These are phyloP conservation scores for Squalus acanthias DNA, from an alignment of 2,797 vertebrate genomes.

Conservation along the genomic window DNA sequence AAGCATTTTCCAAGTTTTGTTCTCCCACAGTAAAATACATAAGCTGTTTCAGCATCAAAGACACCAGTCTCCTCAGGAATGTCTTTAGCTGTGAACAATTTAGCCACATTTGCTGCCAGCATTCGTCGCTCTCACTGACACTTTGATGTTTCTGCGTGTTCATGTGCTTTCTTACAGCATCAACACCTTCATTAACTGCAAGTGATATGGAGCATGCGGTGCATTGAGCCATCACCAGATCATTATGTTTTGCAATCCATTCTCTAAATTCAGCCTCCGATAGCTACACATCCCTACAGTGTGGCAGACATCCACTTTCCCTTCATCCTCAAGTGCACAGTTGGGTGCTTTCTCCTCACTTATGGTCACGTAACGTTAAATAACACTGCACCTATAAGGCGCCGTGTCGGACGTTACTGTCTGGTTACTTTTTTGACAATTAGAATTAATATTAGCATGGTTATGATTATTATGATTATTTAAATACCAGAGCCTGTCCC, in stretches of 20 bases:
- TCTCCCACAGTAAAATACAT: background rate
- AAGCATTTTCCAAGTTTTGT: background rate
- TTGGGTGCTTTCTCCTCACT: background rate
- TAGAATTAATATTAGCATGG: background rate
- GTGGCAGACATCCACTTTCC: background rate
- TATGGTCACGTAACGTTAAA: too few relatives aligned
- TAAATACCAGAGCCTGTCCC: background rate
- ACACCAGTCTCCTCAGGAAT: background rate
- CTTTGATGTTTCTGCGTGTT: background rate
- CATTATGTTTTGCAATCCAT: background rate
- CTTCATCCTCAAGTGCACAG: background rate
- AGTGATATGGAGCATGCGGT: background rate
- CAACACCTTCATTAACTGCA: background rate
- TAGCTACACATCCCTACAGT: background rate
- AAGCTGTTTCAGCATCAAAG: background rate
- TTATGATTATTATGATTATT: background rate
- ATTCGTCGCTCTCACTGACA: background rate
- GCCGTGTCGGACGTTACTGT: background rate
- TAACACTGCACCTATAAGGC: background rate
- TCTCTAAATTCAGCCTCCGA: background rate
- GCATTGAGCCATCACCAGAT: background rate
- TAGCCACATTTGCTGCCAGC: background rate
- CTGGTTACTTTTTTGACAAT: background rate
- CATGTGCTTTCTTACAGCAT: background rate
- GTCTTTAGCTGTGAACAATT: background rate